These are phyloP conservation scores for Clepsis dumicolana DNA, from an alignment of 2,888 invertebrate species.

Conservation along the genomic window DNA sequence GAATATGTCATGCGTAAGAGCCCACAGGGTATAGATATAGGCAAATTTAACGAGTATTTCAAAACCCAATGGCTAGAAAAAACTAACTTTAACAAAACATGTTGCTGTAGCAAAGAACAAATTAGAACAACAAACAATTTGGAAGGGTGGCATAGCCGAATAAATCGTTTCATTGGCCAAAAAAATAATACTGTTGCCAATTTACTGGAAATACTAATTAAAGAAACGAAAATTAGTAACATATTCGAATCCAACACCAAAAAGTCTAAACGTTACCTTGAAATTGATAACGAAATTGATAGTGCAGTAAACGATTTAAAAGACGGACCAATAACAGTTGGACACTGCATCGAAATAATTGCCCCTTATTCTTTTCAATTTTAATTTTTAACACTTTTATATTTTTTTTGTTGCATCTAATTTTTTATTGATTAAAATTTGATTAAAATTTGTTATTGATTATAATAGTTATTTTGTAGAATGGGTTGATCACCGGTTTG, in stretches of 20 bases:
- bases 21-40: slow-evolving; percentile 34
- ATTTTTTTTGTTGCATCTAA: too few relatives aligned
- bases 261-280: too few relatives aligned
- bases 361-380: background rate
- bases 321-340: too few relatives aligned
- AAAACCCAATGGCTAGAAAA: slow-evolving; percentile 37
- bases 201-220: background rate
- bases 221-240: background rate
- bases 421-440: too few relatives aligned
- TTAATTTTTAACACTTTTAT: too few relatives aligned
- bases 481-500: too few relatives aligned
- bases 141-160: slow-evolving; percentile 30
- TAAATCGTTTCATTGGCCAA: background rate
- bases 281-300: too few relatives aligned
- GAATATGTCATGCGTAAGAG: slow-evolving; percentile 43
- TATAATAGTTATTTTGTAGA: too few relatives aligned
- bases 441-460: too few relatives aligned
- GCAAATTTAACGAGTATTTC: slow-evolving; percentile 37
- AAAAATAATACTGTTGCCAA: background rate
- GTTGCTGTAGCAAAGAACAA: slow-evolving; percentile 41
- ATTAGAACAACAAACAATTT: slow-evolving; percentile 39
- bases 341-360: background rate
- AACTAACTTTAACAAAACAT: slow-evolving; percentile 41
- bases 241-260: too few relatives aligned
- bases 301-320: too few relatives aligned